Base-by-base conservation (phyloP, 1,140 invertebrate species). In the Phenacoccus solenopsis region DNA sequence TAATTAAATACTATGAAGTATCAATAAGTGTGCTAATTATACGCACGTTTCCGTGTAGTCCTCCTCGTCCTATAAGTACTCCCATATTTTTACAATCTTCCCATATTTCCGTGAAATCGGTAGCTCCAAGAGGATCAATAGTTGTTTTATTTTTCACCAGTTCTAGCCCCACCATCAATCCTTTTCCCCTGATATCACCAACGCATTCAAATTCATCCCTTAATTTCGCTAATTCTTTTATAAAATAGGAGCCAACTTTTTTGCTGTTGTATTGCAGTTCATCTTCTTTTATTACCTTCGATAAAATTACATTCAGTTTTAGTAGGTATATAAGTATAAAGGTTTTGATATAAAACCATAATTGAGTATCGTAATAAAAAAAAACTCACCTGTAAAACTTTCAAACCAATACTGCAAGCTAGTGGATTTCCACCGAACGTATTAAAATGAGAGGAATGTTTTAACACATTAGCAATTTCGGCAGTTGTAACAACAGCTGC, bases 401-500 rank as follows among this genome's bases (percentile, higher is more conserved):
- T 85, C 56, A 89, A 85, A 22, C 94, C 96, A 12, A 92, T 89
- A 28, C 90, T 85, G 75, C 87, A 93, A 3, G 93, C 90, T 73
- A 98, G 74, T 0, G 96, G 93, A 82, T 97, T 98, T 7, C 96
- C 96, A 7, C 93, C 94, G 78, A 90, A 98, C 0, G 96, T 99
- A 77, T 98, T 98, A 77, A 98, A 98, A 80, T 96, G 93, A 9
- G 85, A 76, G 0, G 92, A 92, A 73, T 85, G 81, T 0, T 83
- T 83, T 73, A 98, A 82, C 5, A 83, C 82, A 13, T 85, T 78
- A 0, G 94, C 91, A 69, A 98, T 92, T 78, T 90, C 86, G 4
- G 85, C 84, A 0, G 90, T 96, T 0, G 95, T 98, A 0, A 96
- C 89, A 0, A 98, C 93, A 16, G 94, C 95, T 1, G 88, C 95